Evolutionary conservation across 2,113 vertebrate genomes (phyloP).

Genomic region (Okapia johnstoni): DNA sequence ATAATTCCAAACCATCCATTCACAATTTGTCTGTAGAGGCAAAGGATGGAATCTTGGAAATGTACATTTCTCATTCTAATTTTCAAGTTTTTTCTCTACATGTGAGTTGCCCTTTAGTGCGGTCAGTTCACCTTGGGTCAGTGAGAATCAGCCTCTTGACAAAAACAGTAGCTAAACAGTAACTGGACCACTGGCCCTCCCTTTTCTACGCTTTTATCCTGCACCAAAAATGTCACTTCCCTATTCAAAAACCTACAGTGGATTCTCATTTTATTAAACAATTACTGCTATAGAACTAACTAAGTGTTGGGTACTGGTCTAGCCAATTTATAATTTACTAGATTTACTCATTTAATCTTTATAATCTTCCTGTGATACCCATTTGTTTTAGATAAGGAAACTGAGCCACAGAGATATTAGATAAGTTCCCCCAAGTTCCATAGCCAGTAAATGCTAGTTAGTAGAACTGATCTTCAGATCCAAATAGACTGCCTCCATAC

Average conservation of each 20-base stretch:
- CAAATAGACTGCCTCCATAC: neutral
- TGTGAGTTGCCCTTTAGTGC: neutral
- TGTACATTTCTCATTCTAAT: neutral
- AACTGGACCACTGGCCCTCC: neutral
- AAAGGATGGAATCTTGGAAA: neutral
- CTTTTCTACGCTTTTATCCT: neutral
- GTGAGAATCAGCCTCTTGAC: neutral
- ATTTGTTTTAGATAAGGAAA: constrained; percentile 1
- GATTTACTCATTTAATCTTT: neutral
- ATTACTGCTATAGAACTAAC: neutral
- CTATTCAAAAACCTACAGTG: neutral
- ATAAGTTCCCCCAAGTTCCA: neutral
- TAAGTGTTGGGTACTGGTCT: neutral
- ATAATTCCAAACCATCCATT: neutral
- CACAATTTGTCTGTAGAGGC: neutral
- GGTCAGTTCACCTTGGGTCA: neutral
- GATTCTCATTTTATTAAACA: neutral
- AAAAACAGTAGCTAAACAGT: neutral
- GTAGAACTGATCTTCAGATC: neutral
- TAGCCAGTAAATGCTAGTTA: neutral
- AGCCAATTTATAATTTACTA: neutral
- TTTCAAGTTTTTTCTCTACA: neutral
- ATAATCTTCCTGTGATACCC: neutral
- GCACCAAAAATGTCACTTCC: neutral
- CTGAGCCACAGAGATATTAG: neutral